phyloP scores from a whole-genome alignment of 2,888 invertebrate species.

The Hanleya hanleyi region DNA sequence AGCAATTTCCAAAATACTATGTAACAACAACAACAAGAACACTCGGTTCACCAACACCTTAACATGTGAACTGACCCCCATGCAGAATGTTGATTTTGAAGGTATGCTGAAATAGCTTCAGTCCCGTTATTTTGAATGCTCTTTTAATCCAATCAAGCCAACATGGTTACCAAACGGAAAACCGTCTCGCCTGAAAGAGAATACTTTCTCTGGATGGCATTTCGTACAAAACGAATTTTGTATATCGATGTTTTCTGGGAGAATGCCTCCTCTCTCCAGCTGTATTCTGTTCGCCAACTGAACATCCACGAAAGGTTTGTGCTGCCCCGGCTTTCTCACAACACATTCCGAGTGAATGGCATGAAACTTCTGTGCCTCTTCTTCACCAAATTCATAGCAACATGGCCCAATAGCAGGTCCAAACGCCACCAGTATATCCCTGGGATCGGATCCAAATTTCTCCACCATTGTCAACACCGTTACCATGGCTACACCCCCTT shows the following conservation, averaged over 20 bases:
- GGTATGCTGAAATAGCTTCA: no score
- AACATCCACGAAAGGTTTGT: constrained; percentile 35
- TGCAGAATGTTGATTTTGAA: no score
- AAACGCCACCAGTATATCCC: constrained; percentile 45
- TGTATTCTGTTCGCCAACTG: constrained; percentile 42
- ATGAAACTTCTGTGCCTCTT: constrained; percentile 29
- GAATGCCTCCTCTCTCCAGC: constrained; percentile 42
- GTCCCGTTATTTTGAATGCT: no score
- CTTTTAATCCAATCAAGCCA: constrained; percentile 43
- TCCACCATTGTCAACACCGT: constrained; percentile 41
- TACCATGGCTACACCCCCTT: constrained; percentile 27
- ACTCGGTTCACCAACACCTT: no score
- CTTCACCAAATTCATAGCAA: constrained; percentile 36
- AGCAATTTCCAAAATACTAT: no score
- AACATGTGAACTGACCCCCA: no score
- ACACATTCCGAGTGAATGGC: constrained; percentile 36
- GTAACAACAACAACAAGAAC: no score
- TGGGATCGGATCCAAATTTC: constrained; percentile 35
- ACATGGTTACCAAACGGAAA: constrained; percentile 55
- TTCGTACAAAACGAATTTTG: constrained; percentile 39
- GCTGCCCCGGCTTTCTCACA: constrained; percentile 11
- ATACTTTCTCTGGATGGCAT: constrained; percentile 42
- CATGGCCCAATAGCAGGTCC: constrained; percentile 42
- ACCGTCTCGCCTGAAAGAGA: constrained; percentile 44
- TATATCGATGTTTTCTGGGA: constrained; percentile 43